These are phyloP conservation scores for Achatina immaculata DNA, from an alignment of 1,140 invertebrate genomes.

Conservation along the genomic window DNA sequence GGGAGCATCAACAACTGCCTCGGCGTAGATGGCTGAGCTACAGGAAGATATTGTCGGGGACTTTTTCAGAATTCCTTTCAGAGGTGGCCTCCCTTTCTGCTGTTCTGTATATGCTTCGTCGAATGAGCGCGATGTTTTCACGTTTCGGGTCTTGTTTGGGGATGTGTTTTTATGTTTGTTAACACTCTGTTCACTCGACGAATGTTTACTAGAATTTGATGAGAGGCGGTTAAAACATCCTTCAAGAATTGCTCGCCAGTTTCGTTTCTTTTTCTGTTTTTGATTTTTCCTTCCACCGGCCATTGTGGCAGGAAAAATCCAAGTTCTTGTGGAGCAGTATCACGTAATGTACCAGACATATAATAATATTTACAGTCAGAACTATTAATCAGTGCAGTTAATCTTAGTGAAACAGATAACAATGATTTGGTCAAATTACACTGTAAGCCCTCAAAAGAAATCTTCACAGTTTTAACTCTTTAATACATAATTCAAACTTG, in stretches of 20 bases:
- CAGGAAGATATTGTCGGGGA: background rate
- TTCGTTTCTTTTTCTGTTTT: slow-evolving; percentile 28
- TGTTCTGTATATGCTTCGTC: background rate
- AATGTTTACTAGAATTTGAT: background rate
- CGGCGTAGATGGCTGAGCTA: background rate
- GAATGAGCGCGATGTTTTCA: background rate
- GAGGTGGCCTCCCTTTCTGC: background rate
- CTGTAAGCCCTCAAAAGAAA: too few species aligned
- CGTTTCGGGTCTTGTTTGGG: background rate
- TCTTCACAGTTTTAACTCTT: too few species aligned
- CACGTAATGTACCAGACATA: too few species aligned
- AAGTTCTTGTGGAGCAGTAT: too few species aligned
- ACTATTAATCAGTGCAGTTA: too few species aligned
- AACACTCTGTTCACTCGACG: background rate
- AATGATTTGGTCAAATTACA: too few species aligned
- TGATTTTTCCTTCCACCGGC: slow-evolving; percentile 23
- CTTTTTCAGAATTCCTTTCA: slow-evolving; percentile 36
- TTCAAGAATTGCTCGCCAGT: slow-evolving; percentile 25
- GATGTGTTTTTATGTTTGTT: too few species aligned
- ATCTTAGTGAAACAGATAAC: too few species aligned
- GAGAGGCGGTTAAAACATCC: slow-evolving; percentile 27
- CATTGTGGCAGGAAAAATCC: too few species aligned
- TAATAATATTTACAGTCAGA: too few species aligned
- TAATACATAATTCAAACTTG: too few species aligned
- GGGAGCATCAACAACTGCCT: background rate